phyloP scores from a whole-genome alignment of 2,113 vertebrate species.

The Herpetotheres cachinnans region DNA sequence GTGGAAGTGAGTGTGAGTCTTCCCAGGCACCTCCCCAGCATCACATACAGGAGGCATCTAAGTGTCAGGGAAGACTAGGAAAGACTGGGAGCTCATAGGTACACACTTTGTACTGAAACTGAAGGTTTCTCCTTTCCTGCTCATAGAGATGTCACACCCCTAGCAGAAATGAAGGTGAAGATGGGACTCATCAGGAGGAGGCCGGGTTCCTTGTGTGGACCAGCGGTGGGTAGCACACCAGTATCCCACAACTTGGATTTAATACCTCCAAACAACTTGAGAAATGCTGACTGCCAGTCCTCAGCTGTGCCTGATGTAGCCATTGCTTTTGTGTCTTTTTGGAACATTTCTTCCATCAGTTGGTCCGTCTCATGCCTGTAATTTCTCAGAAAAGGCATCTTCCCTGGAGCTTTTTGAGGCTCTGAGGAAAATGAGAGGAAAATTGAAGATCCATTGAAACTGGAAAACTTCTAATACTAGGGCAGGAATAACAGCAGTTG shows the following conservation, averaged over 20 bases:
- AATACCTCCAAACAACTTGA: not conserved
- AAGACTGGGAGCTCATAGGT: not conserved
- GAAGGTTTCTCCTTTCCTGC: not conserved
- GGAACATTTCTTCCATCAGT: not conserved
- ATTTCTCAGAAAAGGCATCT: not conserved
- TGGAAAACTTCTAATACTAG: not conserved
- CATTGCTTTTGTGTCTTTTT: not conserved
- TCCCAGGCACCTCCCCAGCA: not conserved
- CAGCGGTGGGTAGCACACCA: not conserved
- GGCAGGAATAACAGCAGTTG: not conserved
- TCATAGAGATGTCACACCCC: fast-evolving
- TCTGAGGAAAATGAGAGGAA: not conserved
- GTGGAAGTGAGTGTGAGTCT: not conserved
- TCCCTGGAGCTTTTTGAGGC: not conserved
- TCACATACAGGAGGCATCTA: not conserved
- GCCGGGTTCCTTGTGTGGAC: not conserved
- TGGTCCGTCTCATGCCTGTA: not conserved
- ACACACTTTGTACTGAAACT: too few relatives aligned
- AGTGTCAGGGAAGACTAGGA: not conserved
- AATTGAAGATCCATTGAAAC: not conserved
- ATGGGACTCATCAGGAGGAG: not conserved
- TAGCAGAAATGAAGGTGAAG: not conserved
- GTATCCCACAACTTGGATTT: not conserved
- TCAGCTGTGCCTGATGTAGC: not conserved
- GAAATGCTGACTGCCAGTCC: not conserved